Conservation (phyloP, 2,888 invertebrate species). For the Tiliacea citrago region DNA sequence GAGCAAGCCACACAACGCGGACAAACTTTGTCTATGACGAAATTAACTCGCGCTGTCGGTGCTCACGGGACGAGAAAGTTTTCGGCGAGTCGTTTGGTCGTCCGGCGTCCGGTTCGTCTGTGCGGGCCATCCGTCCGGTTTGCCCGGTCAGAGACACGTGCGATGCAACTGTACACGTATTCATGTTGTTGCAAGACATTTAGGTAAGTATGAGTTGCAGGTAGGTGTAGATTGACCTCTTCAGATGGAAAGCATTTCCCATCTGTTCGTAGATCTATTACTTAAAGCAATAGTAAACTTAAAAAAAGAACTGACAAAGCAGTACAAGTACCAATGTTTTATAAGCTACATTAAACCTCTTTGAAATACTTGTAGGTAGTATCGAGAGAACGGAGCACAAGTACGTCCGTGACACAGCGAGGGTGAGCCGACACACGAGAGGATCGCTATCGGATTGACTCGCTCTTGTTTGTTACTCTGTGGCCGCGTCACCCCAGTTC, state of each 20-base stretch:
- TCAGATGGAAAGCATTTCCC: not conserved
- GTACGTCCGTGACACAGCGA: not conserved
- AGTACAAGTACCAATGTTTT: not conserved
- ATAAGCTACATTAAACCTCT: not conserved
- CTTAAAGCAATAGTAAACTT: not conserved
- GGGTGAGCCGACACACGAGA: constrained; percentile 34
- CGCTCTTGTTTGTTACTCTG: constrained; percentile 30
- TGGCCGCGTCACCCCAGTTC: constrained; percentile 9
- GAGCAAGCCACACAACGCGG: constrained; percentile 7
- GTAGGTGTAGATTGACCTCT: not conserved
- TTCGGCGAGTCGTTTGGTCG: constrained; percentile 20
- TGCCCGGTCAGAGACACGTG: not conserved
- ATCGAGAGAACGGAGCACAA: not conserved
- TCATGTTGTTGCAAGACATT: not conserved
- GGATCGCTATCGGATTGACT: constrained; percentile 47
- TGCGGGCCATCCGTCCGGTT: constrained; percentile 2
- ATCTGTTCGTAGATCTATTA: not conserved
- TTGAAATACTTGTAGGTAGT: not conserved
- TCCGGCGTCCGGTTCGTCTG: constrained; percentile 4
- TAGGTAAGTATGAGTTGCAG: no score
- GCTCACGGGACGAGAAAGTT: constrained; percentile 32
- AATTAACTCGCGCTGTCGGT: constrained; percentile 39
- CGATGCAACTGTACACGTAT: not conserved
- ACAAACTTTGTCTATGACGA: constrained; percentile 46
- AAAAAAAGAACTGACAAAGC: not conserved